These are phyloP conservation scores for Panthera leo DNA, from an alignment of 2,113 vertebrate genomes.

Conservation along the genomic window DNA sequence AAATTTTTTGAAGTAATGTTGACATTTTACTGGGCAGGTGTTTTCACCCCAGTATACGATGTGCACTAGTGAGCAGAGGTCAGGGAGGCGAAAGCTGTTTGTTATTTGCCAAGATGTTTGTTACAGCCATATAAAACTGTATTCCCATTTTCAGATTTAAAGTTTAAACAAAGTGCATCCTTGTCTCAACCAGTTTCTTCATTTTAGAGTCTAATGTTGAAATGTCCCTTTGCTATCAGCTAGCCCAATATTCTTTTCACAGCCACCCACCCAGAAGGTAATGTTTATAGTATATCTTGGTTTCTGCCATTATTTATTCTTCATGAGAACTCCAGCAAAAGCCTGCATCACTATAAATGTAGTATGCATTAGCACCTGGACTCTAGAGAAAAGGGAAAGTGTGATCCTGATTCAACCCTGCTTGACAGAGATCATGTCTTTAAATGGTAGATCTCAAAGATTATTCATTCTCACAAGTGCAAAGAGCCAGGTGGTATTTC, in stretches of 20 bases:
- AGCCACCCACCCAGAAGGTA: background rate
- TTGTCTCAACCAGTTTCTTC: background rate
- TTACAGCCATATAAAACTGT: constrained; percentile 45
- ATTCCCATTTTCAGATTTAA: constrained; percentile 49
- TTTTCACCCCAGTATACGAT: background rate
- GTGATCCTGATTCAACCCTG: background rate
- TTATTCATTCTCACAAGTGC: background rate
- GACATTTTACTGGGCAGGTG: background rate
- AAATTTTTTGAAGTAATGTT: constrained; percentile 40
- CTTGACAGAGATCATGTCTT: background rate
- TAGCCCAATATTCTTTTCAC: background rate
- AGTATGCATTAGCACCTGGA: background rate
- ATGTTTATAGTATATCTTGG: background rate
- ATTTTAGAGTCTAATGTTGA: constrained; percentile 46
- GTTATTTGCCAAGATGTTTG: constrained; percentile 43
- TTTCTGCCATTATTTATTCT: constrained; percentile 39
- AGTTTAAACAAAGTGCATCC: background rate
- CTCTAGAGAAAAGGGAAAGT: background rate
- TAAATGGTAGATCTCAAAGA: background rate
- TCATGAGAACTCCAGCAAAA: background rate
- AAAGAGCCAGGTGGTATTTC: constrained; percentile 3
- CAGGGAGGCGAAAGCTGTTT: background rate
- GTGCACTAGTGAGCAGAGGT: constrained; percentile 34
- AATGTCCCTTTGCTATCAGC: background rate
- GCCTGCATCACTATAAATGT: background rate